Conservation (phyloP, 1,140 invertebrate species). For the Goniozus legneri region DNA sequence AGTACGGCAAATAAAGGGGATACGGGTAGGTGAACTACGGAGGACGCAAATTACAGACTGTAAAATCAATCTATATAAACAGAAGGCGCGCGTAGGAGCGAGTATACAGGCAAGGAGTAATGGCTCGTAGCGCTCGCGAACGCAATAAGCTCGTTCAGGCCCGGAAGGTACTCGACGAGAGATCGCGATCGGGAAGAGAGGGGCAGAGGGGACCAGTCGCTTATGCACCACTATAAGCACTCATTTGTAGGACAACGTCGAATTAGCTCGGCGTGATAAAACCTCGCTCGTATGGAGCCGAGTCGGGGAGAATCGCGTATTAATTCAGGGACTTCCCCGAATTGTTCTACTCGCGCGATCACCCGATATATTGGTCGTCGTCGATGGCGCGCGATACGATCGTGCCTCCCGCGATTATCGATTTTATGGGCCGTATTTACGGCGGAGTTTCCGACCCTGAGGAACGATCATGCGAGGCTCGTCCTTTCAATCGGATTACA, state of each 20-base stretch:
- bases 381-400: too few relatives aligned
- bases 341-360: neutral
- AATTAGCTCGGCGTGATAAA: conserved; percentile 16
- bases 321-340: conserved; percentile 11
- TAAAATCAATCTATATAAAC: conserved; percentile 14
- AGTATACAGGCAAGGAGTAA: neutral
- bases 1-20: conserved; percentile 8
- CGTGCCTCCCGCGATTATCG: too few relatives aligned
- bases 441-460: too few relatives aligned
- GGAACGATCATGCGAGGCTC: too few relatives aligned
- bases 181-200: too few relatives aligned
- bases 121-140: neutral
- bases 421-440: too few relatives aligned
- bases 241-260: conserved; percentile 13
- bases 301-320: neutral
- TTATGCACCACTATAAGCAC: neutral
- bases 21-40: conserved; percentile 7
- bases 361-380: too few relatives aligned
- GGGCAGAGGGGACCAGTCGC: too few relatives aligned
- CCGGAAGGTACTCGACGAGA: too few relatives aligned
- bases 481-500: too few relatives aligned
- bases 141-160: too few relatives aligned
- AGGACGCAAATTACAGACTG: conserved; percentile 11
- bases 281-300: neutral
- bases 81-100: too few relatives aligned